Evolutionary conservation across 2,113 vertebrate species (phyloP).

Genomic region (Choloepus hoffmanni): DNA sequence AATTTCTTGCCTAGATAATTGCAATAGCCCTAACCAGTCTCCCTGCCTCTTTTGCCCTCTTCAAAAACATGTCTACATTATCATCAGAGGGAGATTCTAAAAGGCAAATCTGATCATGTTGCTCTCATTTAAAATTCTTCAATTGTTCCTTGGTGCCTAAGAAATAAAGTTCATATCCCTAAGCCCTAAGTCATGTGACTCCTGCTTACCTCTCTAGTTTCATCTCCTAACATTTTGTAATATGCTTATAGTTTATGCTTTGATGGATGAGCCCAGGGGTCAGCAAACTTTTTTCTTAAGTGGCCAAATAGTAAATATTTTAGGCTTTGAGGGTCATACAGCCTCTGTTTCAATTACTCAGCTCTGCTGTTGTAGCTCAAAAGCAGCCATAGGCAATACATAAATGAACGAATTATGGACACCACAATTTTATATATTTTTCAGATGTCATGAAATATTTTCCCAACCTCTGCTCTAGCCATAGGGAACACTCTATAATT

Average conservation of each 20-base stretch:
- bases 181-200: neutral
- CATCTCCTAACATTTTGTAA: neutral
- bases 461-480: neutral
- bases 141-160: neutral
- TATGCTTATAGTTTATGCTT: neutral
- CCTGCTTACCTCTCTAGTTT: neutral
- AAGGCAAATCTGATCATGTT: neutral
- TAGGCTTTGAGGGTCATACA: neutral
- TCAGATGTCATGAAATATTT: neutral
- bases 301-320: neutral
- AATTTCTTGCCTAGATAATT: slow-evolving; percentile 19
- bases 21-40: neutral
- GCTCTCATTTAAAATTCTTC: neutral
- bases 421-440: neutral
- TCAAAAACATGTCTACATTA: neutral
- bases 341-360: neutral
- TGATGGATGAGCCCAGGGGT: neutral
- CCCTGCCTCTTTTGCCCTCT: neutral
- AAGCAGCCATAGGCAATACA: neutral
- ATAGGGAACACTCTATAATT: neutral
- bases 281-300: neutral
- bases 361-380: neutral
- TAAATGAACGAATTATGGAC: neutral
- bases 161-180: neutral
- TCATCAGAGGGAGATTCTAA: neutral